Evolutionary conservation across 2,797 vertebrate species (phyloP), one percentile per base, ranked within the genome.

Genomic region (Gallinago stenura): DNA sequence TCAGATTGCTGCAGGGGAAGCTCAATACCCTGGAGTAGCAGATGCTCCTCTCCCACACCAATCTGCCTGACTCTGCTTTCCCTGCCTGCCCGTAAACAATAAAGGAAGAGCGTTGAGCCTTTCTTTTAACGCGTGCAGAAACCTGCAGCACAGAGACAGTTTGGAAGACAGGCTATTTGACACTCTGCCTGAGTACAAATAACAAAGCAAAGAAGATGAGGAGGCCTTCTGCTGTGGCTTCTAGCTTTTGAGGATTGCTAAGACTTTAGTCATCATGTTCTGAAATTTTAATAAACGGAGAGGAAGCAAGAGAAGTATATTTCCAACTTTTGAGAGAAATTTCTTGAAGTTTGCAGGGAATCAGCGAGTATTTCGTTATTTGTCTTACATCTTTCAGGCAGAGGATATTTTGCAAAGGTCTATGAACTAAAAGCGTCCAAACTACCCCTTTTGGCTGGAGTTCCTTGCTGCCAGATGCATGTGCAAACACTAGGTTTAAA

Each of bases 1-100:
- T 82, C 57, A 54, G 50, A 45, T 43, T 80, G 62, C 60, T 89
- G 69, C 37, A 46, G 6, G 15, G 78, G 45, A 92, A 94, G 72
- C 45, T 24, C 30, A 68, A 53, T 78, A 58, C 57, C 71, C 53
- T 68, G 9, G 6, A 53, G 50, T 1, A 84, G 70, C 87, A 90
- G 85, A 94, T 84, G 73, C 51, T 93, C 4, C 31, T 96, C 83
- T 90, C 90, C 87, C 48, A 81, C 80, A 78, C 31, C 76, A 75
- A 26, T 66, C 81, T 93, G 69, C 66, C 79, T 57, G 61, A 31
- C 64, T 86, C n/a, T 87, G 64, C 65, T 71, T 83, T 69, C 75
- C 30, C 66, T 57, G 70, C 70, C 50, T 93, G 83, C 83, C 11
- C 2, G 0, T 48, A 82, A 86, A 75, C 70, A 76, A 75, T 90